Percentiles rank a stretch among this genome's conserved stretches.
phyloP scores from a whole-genome alignment of 2,888 invertebrate genomes.

The Muschampia plurimacula region DNA sequence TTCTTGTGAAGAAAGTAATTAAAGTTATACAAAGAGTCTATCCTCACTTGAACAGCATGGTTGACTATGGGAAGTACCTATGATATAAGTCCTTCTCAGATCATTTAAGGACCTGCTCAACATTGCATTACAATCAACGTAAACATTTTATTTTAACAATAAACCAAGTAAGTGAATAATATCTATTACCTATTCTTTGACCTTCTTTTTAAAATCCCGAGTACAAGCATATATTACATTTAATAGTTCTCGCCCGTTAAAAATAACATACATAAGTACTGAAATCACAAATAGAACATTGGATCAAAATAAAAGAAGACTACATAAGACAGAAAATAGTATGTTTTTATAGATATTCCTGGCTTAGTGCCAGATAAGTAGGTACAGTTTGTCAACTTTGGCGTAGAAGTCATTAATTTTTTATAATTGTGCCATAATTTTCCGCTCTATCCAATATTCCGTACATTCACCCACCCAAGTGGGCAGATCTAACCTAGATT shows the following conservation, averaged over 20 bases:
- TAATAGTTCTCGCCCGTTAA: conserved; percentile 1
- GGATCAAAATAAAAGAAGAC: conserved; percentile 33
- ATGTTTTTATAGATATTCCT: conserved; percentile 39
- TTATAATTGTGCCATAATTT: conserved; percentile 27
- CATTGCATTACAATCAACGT: no score
- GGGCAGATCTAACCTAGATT: conserved; percentile 22
- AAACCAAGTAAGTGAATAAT: no score
- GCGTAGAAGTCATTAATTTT: conserved; percentile 25
- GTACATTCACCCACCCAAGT: conserved; percentile 26
- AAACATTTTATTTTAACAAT: no score
- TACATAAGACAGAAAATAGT: conserved; percentile 24
- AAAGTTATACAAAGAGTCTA: no score
- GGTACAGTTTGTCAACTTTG: conserved; percentile 46
- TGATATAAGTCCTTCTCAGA: no score
- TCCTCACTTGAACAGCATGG: no score
- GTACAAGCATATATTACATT: neutral
- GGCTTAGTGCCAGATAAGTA: conserved; percentile 46
- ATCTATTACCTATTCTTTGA: no score
- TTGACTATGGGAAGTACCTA: no score
- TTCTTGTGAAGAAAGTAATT: no score
- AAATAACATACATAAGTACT: conserved; percentile 19
- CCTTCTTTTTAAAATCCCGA: no score
- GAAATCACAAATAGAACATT: conserved; percentile 35
- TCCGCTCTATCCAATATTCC: conserved; percentile 24
- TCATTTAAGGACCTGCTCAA: no score